Evolutionary conservation across 2,797 vertebrate genomes (phyloP).

Genomic region (Heteromormyrus szaboi): DNA sequence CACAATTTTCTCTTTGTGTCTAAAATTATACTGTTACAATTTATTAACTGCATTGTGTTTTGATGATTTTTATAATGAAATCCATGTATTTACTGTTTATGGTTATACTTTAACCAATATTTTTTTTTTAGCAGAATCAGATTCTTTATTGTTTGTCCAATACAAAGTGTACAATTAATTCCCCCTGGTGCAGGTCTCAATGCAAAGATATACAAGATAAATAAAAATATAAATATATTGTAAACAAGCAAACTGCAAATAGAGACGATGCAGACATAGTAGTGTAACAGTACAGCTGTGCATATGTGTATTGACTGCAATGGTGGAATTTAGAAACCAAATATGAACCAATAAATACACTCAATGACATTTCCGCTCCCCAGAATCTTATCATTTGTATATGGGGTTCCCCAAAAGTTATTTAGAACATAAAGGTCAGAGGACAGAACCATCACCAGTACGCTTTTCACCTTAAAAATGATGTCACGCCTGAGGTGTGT

Average conservation of each 20-base stretch:
- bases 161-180: neutral
- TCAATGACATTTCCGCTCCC: too few species aligned
- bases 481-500: neutral
- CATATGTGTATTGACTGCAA: neutral
- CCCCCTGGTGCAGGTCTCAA: neutral
- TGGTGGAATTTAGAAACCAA: neutral
- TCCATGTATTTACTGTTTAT: neutral
- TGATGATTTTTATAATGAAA: neutral
- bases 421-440: neutral
- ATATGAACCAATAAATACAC: too few species aligned
- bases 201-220: neutral
- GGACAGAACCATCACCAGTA: neutral
- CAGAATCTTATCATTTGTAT: neutral
- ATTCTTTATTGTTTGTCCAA: neutral
- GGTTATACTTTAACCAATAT: neutral
- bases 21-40: neutral
- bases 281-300: neutral
- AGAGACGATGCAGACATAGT: neutral
- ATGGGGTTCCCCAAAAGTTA: neutral
- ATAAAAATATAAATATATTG: neutral
- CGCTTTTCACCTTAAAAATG: neutral
- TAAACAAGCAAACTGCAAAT: neutral
- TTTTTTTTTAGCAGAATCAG: neutral
- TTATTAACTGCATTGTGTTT: neutral
- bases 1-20: neutral